Conservation (phyloP, 2,113 vertebrate genomes). For the Polyodon spathula region DNA sequence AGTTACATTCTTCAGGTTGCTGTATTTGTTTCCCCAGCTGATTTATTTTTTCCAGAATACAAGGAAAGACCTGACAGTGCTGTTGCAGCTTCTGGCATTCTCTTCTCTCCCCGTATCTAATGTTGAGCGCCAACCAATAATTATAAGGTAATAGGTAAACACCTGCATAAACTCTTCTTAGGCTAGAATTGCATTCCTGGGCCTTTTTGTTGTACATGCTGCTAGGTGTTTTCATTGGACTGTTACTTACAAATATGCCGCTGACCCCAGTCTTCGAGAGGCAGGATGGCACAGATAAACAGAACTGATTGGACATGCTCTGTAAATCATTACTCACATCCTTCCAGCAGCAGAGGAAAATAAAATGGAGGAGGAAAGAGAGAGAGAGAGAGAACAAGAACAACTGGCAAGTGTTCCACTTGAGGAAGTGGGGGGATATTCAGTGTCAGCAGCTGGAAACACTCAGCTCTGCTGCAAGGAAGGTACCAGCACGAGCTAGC, state of each 20-base stretch:
- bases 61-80: slow-evolving; percentile 41
- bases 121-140: slow-evolving; percentile 13
- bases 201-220: slow-evolving; percentile 42
- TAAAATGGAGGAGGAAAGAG: slow-evolving; percentile 24
- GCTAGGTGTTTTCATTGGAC: slow-evolving; percentile 58
- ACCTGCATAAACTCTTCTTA: slow-evolving; percentile 39
- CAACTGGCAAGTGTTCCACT: slow-evolving; percentile 45
- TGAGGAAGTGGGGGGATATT: slow-evolving; percentile 52
- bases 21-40: slow-evolving; percentile 43
- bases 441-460: slow-evolving; percentile 69
- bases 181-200: slow-evolving; percentile 43
- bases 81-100: slow-evolving; percentile 25
- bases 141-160: slow-evolving; percentile 22
- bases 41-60: slow-evolving; percentile 41
- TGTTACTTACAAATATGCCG: slow-evolving; percentile 42
- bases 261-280: slow-evolving; percentile 40
- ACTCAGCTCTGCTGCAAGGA: slow-evolving; percentile 55
- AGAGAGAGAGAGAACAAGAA: slow-evolving; percentile 33
- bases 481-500: slow-evolving; percentile 44
- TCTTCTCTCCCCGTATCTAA: slow-evolving; percentile 20
- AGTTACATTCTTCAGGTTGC: slow-evolving; percentile 45
- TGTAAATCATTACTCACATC: slow-evolving; percentile 63
- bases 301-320: slow-evolving; percentile 51
- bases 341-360: slow-evolving; percentile 49
- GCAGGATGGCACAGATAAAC: slow-evolving; percentile 46